Evolutionary conservation across 2,888 invertebrate species (phyloP).

Genomic region (Atethmia centrago): DNA sequence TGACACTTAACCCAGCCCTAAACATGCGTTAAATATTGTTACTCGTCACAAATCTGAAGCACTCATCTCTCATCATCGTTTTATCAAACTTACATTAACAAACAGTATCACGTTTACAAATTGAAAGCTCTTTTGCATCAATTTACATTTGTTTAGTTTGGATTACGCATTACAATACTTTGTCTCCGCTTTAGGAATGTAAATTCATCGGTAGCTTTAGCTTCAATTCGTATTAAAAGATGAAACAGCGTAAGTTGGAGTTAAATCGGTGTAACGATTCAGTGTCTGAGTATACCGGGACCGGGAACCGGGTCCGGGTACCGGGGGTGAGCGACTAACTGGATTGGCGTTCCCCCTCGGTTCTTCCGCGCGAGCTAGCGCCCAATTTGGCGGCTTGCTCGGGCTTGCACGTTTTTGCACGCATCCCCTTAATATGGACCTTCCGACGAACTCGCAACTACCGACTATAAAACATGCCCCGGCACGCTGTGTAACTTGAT

Average conservation of each 20-base stretch:
- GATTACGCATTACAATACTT: conserved; percentile 72
- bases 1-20: neutral
- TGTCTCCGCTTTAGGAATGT: conserved; percentile 62
- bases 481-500: conserved; percentile 64
- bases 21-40: conserved; percentile 29
- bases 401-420: conserved; percentile 81
- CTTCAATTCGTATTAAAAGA: conserved; percentile 66
- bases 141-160: conserved; percentile 75
- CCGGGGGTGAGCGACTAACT: conserved; percentile 73
- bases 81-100: conserved; percentile 68
- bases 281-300: conserved; percentile 57
- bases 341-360: conserved; percentile 75
- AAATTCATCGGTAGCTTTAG: conserved; percentile 63
- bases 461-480: conserved; percentile 69
- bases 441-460: conserved; percentile 65
- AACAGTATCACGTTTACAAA: conserved; percentile 69
- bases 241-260: conserved; percentile 66
- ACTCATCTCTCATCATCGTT: conserved; percentile 46
- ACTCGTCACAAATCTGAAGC: conserved; percentile 34
- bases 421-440: conserved; percentile 77
- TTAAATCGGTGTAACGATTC: conserved; percentile 71
- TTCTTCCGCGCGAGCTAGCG: conserved; percentile 79
- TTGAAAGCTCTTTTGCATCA: conserved; percentile 67
- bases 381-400: conserved; percentile 79
- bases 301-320: conserved; percentile 25